phyloP scores from a whole-genome alignment of 2,888 invertebrate genomes.

The Helleia helle region DNA sequence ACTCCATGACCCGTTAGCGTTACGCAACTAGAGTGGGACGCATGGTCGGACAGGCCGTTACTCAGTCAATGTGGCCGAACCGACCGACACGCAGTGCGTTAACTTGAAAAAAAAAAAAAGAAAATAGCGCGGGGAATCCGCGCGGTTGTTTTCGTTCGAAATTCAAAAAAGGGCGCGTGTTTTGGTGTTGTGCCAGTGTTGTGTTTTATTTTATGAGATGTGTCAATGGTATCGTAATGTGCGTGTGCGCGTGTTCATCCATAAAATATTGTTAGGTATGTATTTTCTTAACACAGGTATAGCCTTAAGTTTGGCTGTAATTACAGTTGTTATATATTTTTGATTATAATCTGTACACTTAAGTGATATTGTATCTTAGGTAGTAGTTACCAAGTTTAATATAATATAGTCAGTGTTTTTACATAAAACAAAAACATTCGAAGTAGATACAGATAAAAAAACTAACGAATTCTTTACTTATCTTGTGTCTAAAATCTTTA shows the following conservation, averaged over 20 bases:
- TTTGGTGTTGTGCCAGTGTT: slow-evolving; percentile 16
- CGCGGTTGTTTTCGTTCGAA: slow-evolving; percentile 28
- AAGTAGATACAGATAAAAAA: too few relatives aligned
- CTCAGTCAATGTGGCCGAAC: slow-evolving; percentile 38
- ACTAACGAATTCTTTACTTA: too few relatives aligned
- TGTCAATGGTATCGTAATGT: slow-evolving; percentile 55
- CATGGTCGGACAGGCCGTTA: slow-evolving; percentile 41
- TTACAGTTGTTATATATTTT: too few relatives aligned
- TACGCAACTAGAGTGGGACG: slow-evolving; percentile 59
- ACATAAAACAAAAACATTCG: too few relatives aligned
- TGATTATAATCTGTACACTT: too few relatives aligned
- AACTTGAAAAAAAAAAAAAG: slow-evolving; percentile 32
- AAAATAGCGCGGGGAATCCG: slow-evolving; percentile 27
- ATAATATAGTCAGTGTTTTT: too few relatives aligned
- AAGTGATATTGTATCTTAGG: too few relatives aligned
- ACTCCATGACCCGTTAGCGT: slow-evolving; percentile 66
- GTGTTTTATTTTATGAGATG: slow-evolving; percentile 41
- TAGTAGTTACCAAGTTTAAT: too few relatives aligned
- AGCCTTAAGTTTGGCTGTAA: too few relatives aligned
- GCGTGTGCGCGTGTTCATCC: slow-evolving; percentile 44
- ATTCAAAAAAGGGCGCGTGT: slow-evolving; percentile 12
- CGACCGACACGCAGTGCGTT: slow-evolving; percentile 42
- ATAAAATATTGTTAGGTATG: slow-evolving; percentile 51
- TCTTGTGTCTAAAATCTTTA: too few relatives aligned
- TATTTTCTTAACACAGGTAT: too few relatives aligned